Evolutionary conservation across 2,888 invertebrate species (phyloP).

Genomic region (Cosmia pyralina): DNA sequence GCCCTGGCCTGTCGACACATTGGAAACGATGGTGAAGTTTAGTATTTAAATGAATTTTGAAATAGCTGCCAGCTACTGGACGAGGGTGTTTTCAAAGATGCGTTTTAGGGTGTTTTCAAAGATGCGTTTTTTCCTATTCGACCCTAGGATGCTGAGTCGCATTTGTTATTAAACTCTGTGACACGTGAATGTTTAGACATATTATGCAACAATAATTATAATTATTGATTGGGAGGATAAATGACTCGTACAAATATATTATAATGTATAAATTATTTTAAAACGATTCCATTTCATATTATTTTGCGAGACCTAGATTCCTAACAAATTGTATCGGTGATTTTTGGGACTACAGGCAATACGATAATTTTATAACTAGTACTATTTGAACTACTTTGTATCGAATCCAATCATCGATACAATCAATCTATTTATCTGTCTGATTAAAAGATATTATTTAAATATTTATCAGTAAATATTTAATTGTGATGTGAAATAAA

Average conservation of each 20-base stretch:
- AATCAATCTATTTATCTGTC: conserved; percentile 43
- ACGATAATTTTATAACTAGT: conserved; percentile 56
- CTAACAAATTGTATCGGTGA: conserved; percentile 53
- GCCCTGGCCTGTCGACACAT: too few species aligned
- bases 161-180: conserved; percentile 4
- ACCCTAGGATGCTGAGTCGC: background rate
- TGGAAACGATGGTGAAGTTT: conserved; percentile 4
- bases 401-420: conserved; percentile 45
- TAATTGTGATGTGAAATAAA: conserved; percentile 54
- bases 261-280: conserved; percentile 29
- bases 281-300: conserved; percentile 35
- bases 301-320: conserved; percentile 51
- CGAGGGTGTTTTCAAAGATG: background rate
- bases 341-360: conserved; percentile 62
- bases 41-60: conserved; percentile 8
- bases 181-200: conserved; percentile 8
- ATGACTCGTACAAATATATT: conserved; percentile 47
- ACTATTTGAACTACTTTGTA: conserved; percentile 53
- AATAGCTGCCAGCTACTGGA: background rate
- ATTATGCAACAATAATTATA: conserved; percentile 9
- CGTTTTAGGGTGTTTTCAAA: background rate
- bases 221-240: conserved; percentile 10
- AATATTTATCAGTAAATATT: conserved; percentile 22
- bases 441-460: conserved; percentile 54
- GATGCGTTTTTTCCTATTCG: background rate